Evolutionary conservation across 2,113 vertebrate species (phyloP).

Genomic region (Hymenochirus boettgeri): DNA sequence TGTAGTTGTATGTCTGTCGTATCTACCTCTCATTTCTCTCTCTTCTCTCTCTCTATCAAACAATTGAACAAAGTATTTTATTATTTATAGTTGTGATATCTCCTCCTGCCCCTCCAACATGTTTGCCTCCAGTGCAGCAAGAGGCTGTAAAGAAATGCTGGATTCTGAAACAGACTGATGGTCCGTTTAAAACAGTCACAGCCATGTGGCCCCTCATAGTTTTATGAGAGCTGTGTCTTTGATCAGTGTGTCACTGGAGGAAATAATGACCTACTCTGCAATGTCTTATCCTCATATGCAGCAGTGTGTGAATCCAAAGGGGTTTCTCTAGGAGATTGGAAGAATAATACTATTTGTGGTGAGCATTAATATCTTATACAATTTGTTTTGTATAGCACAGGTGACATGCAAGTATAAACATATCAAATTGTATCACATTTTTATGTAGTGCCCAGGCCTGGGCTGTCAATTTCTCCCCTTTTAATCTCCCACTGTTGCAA

Average conservation of each 20-base stretch:
- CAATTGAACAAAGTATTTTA: too few species aligned
- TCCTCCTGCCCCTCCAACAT: conserved; percentile 47
- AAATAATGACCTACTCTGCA: conserved; percentile 54
- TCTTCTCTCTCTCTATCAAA: too few species aligned
- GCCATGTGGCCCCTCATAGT: conserved; percentile 54
- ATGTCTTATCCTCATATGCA: conserved; percentile 60
- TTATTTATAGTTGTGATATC: conserved; percentile 53
- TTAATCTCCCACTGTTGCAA: too few species aligned
- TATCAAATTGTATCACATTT: too few species aligned
- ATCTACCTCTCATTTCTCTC: too few species aligned
- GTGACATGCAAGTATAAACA: too few species aligned
- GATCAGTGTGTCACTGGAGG: conserved; percentile 63
- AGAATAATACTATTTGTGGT: conserved; percentile 61
- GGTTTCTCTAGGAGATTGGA: conserved; percentile 59
- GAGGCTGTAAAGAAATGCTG: conserved; percentile 55
- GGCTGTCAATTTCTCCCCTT: too few species aligned
- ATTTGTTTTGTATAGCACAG: not conserved
- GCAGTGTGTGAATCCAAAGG: conserved; percentile 59
- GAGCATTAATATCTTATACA: conserved; percentile 4
- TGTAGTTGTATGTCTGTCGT: too few species aligned
- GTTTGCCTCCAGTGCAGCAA: conserved; percentile 45
- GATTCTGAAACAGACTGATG: conserved; percentile 41
- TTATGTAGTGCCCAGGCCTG: too few species aligned
- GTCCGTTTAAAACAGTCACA: conserved; percentile 57
- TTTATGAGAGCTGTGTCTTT: conserved; percentile 60